Evolutionary conservation across 2,113 vertebrate species (phyloP), one percentile per base, ranked within the genome.

Genomic region (Engystomops pustulosus): DNA sequence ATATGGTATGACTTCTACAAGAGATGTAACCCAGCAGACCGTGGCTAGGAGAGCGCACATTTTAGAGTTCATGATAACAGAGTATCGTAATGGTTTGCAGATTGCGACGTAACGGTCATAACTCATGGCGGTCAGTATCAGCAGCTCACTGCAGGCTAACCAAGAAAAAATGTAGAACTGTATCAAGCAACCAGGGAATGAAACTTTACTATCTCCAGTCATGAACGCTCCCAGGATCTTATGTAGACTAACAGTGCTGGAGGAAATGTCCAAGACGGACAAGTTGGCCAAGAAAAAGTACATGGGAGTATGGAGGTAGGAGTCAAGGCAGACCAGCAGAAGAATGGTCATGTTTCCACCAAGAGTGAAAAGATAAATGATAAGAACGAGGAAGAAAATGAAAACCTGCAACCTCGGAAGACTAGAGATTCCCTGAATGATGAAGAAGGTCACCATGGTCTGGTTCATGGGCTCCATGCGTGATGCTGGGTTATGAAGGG

Each of bases 101-200:
- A 86, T 85, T 23, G n/a, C 71, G 6, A 85, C 53, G 81, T 17
- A 91, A 62, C 30, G 89, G 87, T 36, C 55, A 45, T 49, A 88
- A 88, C 80, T 88, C 91, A 90, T 91, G 12, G 81, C 38, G 6
- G 89, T 87, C 75, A 90, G 69, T 53, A 90, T 87, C 71, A 88
- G 85, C 68, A 88, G 87, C 51, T 80, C 41, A n/a, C 87, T 88
- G 36, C 88, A 86, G 53, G 86, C 87, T 86, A 78, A 90, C 41
- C 20, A 88, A 86, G 74, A 90, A 88, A 74, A 90, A 41, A 92
- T 87, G 49, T 89, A 91, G 49, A 90, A 90, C 38, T 90, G 91
- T 12, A 85, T 45, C 62, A 90, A 86, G 83, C 90, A 90, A 34
- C 81, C 83, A n/a, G 86, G 62, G 53, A 89, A 89, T 53, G 89